These are phyloP conservation scores for Lasius platythorax DNA, from an alignment of 2,888 invertebrate genomes.

Conservation along the genomic window DNA sequence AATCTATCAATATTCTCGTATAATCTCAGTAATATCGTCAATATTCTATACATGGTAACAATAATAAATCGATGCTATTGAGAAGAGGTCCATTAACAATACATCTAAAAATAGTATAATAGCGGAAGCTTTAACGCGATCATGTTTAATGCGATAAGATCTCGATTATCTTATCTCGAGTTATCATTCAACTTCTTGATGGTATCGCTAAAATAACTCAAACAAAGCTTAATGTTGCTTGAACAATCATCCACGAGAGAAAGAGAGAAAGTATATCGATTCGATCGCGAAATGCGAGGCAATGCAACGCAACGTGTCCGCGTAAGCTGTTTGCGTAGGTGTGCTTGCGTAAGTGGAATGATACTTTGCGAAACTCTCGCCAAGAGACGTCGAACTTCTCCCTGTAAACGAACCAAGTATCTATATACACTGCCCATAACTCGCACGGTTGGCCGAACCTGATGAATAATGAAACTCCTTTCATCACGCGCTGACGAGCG, in stretches of 20 bases:
- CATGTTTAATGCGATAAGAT: slow-evolving; percentile 41
- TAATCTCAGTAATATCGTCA: slow-evolving; percentile 22
- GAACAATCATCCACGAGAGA: slow-evolving; percentile 13
- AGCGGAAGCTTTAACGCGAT: slow-evolving; percentile 31
- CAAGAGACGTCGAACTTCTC: slow-evolving; percentile 22
- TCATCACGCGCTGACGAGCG: slow-evolving; percentile 69
- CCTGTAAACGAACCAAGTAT: slow-evolving; percentile 14
- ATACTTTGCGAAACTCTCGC: slow-evolving; percentile 50
- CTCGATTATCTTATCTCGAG: slow-evolving; percentile 40
- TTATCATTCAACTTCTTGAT: slow-evolving; percentile 25
- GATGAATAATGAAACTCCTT: slow-evolving; percentile 77
- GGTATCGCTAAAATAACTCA: slow-evolving; percentile 36
- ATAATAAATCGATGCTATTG: slow-evolving; percentile 35
- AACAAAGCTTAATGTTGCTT: slow-evolving; percentile 21
- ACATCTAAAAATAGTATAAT: slow-evolving; percentile 34
- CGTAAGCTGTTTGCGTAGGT: slow-evolving; percentile 33
- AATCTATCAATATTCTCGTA: slow-evolving; percentile 54
- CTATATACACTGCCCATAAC: slow-evolving; percentile 1
- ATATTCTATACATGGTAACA: slow-evolving; percentile 33
- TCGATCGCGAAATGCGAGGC: slow-evolving; percentile 29
- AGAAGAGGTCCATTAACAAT: slow-evolving; percentile 28
- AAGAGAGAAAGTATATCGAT: slow-evolving; percentile 32
- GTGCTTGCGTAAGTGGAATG: slow-evolving; percentile 49
- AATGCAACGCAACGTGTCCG: slow-evolving; percentile 33
- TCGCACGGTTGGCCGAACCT: slow-evolving; percentile 58